Evolutionary conservation across 2,113 vertebrate genomes (phyloP).

Genomic region (Zosterops pallidus): DNA sequence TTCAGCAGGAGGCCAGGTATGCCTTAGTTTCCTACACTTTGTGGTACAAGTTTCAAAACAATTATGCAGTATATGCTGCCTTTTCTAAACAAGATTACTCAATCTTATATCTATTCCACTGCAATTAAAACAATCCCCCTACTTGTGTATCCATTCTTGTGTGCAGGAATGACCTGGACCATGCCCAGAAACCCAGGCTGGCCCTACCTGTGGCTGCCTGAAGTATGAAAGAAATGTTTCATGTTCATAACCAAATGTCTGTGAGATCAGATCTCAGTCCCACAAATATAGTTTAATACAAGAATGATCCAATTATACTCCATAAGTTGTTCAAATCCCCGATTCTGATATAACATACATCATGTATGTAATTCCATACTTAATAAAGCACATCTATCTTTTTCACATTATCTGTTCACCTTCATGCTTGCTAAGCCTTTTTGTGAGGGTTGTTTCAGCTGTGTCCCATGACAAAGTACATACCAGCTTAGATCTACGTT

Average conservation of each 20-base stretch:
- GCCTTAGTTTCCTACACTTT: background rate
- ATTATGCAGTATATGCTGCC: background rate
- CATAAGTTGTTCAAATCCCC: background rate
- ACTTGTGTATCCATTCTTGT: background rate
- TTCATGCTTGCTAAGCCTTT: rapidly evolving
- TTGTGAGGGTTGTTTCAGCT: background rate
- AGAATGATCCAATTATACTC: too few relatives aligned
- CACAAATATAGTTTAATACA: too few relatives aligned
- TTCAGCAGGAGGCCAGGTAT: background rate
- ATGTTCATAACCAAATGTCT: too few relatives aligned
- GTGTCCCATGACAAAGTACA: background rate
- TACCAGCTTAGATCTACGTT: background rate
- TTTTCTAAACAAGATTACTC: background rate
- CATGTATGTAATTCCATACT: background rate
- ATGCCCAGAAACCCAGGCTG: background rate
- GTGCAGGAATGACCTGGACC: background rate
- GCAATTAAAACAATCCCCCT: background rate
- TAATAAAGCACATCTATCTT: background rate
- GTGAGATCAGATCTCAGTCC: too few relatives aligned
- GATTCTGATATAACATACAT: rapidly evolving
- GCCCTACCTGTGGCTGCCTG: background rate
- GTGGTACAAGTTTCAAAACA: background rate
- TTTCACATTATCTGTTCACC: rapidly evolving
- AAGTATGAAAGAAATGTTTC: background rate
- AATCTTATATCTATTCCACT: background rate